Percentiles rank a stretch among this genome's conserved stretches.
These are phyloP conservation scores for Spea multiplicata DNA, from an alignment of 2,113 vertebrate species.

Conservation along the genomic window DNA sequence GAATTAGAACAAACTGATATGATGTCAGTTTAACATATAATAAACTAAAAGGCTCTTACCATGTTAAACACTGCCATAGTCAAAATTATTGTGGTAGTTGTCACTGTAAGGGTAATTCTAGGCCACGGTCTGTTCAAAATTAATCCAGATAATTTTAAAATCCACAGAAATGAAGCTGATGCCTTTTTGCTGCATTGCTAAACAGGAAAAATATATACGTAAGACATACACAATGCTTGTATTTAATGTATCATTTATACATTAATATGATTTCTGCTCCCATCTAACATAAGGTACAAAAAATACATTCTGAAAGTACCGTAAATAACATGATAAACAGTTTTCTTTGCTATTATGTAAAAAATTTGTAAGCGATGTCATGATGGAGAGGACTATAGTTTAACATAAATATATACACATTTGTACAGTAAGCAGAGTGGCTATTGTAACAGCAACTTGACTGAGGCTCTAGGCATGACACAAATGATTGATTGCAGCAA, in stretches of 20 bases:
- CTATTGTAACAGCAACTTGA: neutral
- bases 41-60: conserved; percentile 65
- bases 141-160: conserved; percentile 87
- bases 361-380: neutral
- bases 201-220: conserved; percentile 16
- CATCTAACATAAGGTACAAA: neutral
- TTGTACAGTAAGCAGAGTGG: too few species aligned
- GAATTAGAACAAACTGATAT: neutral
- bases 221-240: neutral
- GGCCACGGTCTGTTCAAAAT: conserved; percentile 92
- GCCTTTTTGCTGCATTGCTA: conserved; percentile 91
- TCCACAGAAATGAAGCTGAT: conserved; percentile 82
- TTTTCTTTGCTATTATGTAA: neutral
- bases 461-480: neutral
- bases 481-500: neutral
- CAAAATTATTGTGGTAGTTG: conserved; percentile 86
- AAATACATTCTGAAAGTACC: neutral
- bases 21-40: too few species aligned
- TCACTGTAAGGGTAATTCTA: conserved; percentile 85
- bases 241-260: neutral
- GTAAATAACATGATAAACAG: neutral
- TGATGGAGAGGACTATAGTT: too few species aligned
- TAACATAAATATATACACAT: too few species aligned
- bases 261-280: neutral
- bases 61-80: conserved; percentile 97